These are phyloP conservation scores for Proisotoma minuta DNA, from an alignment of 2,888 invertebrate species.

Conservation along the genomic window DNA sequence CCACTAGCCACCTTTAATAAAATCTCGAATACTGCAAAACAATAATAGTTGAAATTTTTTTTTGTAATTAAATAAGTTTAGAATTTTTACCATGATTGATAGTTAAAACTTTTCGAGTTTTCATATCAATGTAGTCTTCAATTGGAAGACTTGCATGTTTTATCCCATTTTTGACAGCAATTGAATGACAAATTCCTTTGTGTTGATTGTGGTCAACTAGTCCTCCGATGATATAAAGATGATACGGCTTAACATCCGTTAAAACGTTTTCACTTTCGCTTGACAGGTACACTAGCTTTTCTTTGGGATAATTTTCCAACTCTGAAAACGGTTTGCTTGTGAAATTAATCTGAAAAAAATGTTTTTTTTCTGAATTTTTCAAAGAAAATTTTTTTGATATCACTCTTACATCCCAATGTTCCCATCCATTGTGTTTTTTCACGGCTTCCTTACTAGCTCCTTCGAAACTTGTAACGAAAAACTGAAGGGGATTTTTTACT, in stretches of 20 bases:
- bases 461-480: slow-evolving; percentile 74
- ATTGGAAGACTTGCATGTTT: slow-evolving; percentile 82
- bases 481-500: slow-evolving; percentile 70
- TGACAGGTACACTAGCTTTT: slow-evolving; percentile 80
- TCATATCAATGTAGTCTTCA: slow-evolving; percentile 82
- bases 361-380: neutral
- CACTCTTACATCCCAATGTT: slow-evolving; percentile 86
- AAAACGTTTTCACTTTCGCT: slow-evolving; percentile 90
- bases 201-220: slow-evolving; percentile 95
- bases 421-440: slow-evolving; percentile 77
- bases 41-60: neutral
- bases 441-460: slow-evolving; percentile 70
- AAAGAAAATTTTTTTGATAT: slow-evolving; percentile 11
- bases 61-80: too few relatives aligned
- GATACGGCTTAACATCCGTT: slow-evolving; percentile 65
- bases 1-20: slow-evolving; percentile 71
- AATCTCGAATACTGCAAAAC: slow-evolving; percentile 74
- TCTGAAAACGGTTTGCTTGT: slow-evolving; percentile 63
- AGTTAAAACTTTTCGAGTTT: slow-evolving; percentile 86
- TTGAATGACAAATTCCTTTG: slow-evolving; percentile 81
- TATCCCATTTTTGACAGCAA: slow-evolving; percentile 73
- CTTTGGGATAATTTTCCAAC: slow-evolving; percentile 62
- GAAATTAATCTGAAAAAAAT: slow-evolving; percentile 61
- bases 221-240: slow-evolving; percentile 91
- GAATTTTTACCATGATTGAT: slow-evolving; percentile 78